These are phyloP conservation scores for Sarotherodon lohbergeri DNA, from an alignment of 2,113 vertebrate species.

Conservation along the genomic window DNA sequence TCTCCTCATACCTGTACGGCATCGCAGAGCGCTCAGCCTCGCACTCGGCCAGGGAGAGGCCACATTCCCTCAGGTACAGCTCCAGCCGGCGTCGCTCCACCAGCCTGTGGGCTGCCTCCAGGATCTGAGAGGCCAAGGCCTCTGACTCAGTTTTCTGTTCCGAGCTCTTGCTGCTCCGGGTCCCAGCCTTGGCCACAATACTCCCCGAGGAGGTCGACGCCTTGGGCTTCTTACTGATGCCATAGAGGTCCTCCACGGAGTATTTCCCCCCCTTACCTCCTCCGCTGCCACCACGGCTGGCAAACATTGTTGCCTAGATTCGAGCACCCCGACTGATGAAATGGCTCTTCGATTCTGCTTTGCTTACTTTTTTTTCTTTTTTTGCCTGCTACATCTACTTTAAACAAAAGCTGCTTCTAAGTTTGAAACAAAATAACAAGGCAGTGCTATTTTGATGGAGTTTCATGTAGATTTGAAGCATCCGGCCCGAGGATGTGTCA, in stretches of 20 bases:
- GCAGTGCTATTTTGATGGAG: slow-evolving; percentile 55
- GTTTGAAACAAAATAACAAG: slow-evolving; percentile 40
- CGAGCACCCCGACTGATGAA: slow-evolving; percentile 10
- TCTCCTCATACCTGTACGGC: slow-evolving; percentile 68
- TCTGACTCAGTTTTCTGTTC: slow-evolving; percentile 61
- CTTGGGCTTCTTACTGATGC: slow-evolving; percentile 77
- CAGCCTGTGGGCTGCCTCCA: slow-evolving; percentile 66
- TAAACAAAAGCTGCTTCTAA: neutral
- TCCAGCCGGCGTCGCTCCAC: slow-evolving; percentile 68
- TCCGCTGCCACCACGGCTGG: slow-evolving; percentile 61
- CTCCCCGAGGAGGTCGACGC: slow-evolving; percentile 55
- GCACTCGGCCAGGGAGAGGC: slow-evolving; percentile 64
- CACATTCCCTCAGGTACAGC: slow-evolving; percentile 71
- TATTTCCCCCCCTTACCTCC: slow-evolving; percentile 74
- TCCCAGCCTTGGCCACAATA: slow-evolving; percentile 36
- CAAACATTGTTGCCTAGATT: slow-evolving; percentile 65
- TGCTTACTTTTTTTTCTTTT: neutral
- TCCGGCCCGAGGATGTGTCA: slow-evolving; percentile 45
- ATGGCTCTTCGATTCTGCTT: neutral
- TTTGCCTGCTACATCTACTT: slow-evolving; percentile 13
- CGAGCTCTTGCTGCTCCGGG: slow-evolving; percentile 25
- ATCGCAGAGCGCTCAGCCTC: slow-evolving; percentile 65
- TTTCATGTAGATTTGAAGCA: slow-evolving; percentile 42
- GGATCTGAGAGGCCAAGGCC: slow-evolving; percentile 68
- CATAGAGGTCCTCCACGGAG: slow-evolving; percentile 80